Evolutionary conservation across 2,888 invertebrate genomes (phyloP).

Genomic region (Caenorhabditis sulstoni): DNA sequence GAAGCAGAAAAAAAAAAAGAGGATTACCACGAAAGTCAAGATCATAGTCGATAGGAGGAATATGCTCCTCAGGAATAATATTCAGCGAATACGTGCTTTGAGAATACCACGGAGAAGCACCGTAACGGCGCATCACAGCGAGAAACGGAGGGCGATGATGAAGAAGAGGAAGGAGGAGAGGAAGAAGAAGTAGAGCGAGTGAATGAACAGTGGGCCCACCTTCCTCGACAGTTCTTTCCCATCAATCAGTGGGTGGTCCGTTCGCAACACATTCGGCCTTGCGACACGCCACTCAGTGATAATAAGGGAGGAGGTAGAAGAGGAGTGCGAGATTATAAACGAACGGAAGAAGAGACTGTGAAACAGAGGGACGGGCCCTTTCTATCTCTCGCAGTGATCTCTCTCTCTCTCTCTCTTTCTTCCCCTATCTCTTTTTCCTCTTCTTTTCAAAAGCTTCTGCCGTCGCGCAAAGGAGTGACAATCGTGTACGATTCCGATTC

Average conservation of each 20-base stretch:
- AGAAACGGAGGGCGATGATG: neutral
- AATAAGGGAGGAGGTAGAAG: conserved; percentile 35
- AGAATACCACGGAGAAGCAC: conserved; percentile 59
- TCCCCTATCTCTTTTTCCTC: conserved; percentile 5
- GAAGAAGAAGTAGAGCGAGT: neutral
- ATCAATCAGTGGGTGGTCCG: conserved; percentile 47
- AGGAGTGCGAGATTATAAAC: conserved; percentile 45
- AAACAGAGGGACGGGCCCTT: conserved; percentile 3
- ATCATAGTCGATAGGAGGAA: conserved; percentile 70
- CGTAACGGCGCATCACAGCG: conserved; percentile 49
- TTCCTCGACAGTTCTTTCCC: neutral
- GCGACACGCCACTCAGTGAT: conserved; percentile 53
- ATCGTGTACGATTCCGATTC: conserved; percentile 54
- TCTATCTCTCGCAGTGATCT: conserved; percentile 11
- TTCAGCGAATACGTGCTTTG: conserved; percentile 74
- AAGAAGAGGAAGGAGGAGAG: neutral
- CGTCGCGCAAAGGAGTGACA: conserved; percentile 31
- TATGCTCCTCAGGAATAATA: conserved; percentile 75
- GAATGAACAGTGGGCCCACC: neutral
- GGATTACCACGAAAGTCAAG: conserved; percentile 49
- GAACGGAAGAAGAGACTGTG: conserved; percentile 34
- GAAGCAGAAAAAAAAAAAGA: conserved; percentile 15
- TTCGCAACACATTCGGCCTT: conserved; percentile 53
- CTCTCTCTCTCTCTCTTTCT: conserved; percentile 13
- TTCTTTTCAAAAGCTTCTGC: conserved; percentile 29